Evolutionary conservation across 2,888 invertebrate genomes (phyloP), one percentile per base, ranked within the genome.

Genomic region (Augiades crinisus): DNA sequence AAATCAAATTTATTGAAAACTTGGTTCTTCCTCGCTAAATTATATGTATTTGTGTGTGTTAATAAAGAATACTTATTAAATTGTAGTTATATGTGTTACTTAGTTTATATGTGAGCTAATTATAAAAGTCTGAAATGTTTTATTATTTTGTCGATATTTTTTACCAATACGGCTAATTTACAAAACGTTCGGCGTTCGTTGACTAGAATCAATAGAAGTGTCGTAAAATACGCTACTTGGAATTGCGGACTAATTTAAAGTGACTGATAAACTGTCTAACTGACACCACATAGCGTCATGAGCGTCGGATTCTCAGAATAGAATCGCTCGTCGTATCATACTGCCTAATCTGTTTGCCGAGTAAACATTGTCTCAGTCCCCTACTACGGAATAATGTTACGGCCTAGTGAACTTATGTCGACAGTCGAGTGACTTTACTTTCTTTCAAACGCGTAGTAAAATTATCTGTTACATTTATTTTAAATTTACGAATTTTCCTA

Each of bases 331-430:
- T 44, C 31, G 41, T 30, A 41, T 40, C 22, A 40, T n/a, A 30
- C 43, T 44, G 59, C 56, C 61, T 69, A 64, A 70, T 65, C 62
- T 67, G 61, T 66, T 66, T 67, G 60, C 53, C 54, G 54, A 57
- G 59, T 60, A 65, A 67, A 67, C 61, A 44, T 19, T 40, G 24
- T 44, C 45, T 44, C 50, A 10, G 33, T 13, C 41, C 54, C 53
- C 57, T 61, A 60, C 59, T 34, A 55, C 14, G 46, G 21, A 24
- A 47, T 37, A 34, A 46, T 36, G 52, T 38, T 13, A 1, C 12
- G 14, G 2, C 2, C 5, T 10, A 31, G 13, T 8, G n/a, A n/a
- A 44, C n/a, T 2, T 31, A 44, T 44, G n/a, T 44, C 33, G 21
- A 31, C 13, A 17, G 1, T 17, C 7, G 1, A n/a, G 17, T 17